Evolutionary conservation across 2,888 invertebrate species (phyloP), one percentile per base, ranked within the genome.

Genomic region (Scaptomyza flava): DNA sequence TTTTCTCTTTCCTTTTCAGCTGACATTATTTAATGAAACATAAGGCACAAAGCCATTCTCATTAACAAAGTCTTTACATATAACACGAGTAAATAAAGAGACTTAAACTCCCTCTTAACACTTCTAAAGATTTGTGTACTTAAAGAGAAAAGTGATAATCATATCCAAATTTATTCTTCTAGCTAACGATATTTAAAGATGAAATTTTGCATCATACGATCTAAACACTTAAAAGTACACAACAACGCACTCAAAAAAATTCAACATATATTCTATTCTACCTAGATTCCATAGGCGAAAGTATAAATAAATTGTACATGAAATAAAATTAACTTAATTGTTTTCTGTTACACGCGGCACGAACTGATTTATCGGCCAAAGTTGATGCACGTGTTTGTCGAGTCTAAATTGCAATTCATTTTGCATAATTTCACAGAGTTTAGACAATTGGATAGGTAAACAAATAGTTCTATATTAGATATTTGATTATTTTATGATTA

Each of bases 341-440:
- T n/a, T 30, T 6, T 3, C 17, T 12, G 14, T 1, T 4, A 4
- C 12, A 43, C 20, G 11, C 7, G 20, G 31, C 12, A 12, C 8
- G n/a, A n/a, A 34, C n/a, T 4, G 12, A 20, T 9, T 27, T 50
- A 68, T 34, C 38, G 9, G 23, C 11, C 6, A 17, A n/a, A 23
- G 46, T 41, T 45, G 17, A 57, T 68, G 61, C 11, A 51, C 54
- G 43, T 59, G 43, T 23, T 58, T 23, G 4, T 2, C 7, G 2
- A 8, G 20, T 31, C 46, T 42, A 33, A 53, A 42, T 58, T 20
- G 12, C 11, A 17, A 12, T 36, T 48, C 27, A 34, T 20, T 43
- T 50, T 14, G 41, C 17, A 27, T 4, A 36, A n/a, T 9, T 14
- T 6, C 42, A 27, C n/a, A 17, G 17, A 1, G 17, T 17, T 17